These are phyloP conservation scores for Amblyornis subalaris DNA, from an alignment of 2,113 vertebrate genomes.

Conservation along the genomic window DNA sequence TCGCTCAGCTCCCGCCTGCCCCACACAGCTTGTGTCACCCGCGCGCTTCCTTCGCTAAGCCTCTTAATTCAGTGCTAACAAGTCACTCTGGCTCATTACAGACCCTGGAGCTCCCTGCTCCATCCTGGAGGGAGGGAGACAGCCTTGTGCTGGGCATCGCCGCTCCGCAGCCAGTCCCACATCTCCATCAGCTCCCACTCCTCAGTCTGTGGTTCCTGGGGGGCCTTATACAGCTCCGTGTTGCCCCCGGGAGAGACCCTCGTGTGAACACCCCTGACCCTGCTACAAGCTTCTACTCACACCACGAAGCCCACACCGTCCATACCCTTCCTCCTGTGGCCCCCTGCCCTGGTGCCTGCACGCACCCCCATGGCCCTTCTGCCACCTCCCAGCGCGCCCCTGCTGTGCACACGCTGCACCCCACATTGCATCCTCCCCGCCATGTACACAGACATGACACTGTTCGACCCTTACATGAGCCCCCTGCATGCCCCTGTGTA, in stretches of 20 bases:
- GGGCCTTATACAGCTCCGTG: accelerated
- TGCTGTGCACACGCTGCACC: accelerated
- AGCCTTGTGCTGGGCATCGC: background rate
- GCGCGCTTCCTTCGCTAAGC: background rate
- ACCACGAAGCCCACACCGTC: accelerated
- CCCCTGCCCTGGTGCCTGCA: accelerated
- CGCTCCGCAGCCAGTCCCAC: accelerated
- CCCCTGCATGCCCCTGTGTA: too few relatives aligned
- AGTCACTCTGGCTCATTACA: background rate
- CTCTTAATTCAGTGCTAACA: constrained; percentile 6
- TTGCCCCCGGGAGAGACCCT: background rate
- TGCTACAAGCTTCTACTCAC: background rate
- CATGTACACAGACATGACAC: accelerated
- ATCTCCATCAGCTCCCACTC: background rate
- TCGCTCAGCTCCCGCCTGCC: constrained; percentile 3
- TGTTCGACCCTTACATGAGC: accelerated
- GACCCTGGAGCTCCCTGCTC: background rate
- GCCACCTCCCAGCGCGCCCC: background rate
- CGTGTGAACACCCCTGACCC: accelerated
- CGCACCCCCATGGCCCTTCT: accelerated
- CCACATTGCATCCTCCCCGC: accelerated
- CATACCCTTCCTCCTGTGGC: accelerated
- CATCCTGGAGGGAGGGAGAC: background rate
- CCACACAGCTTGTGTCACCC: constrained; percentile 56
- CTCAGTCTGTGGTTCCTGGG: background rate